Evolutionary conservation across 2,888 invertebrate species (phyloP).

Genomic region (Acleris cristana): DNA sequence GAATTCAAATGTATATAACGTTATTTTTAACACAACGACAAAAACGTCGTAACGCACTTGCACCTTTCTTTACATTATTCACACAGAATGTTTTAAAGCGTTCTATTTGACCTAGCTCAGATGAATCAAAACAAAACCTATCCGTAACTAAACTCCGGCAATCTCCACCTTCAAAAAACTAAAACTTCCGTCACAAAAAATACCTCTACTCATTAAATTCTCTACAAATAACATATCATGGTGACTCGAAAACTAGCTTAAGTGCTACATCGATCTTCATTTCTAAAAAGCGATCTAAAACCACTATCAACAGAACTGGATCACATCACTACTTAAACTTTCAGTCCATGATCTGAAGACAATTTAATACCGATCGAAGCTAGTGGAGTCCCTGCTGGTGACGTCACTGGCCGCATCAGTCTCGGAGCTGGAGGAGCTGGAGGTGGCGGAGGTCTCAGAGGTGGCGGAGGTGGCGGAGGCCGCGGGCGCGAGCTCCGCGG

Average conservation of each 20-base stretch:
- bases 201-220: not conserved
- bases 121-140: conserved; percentile 5
- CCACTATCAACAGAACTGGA: no score
- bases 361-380: conserved; percentile 70
- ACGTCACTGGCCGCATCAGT: conserved; percentile 75
- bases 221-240: not conserved
- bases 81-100: not conserved
- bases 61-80: not conserved
- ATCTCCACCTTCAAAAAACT: not conserved
- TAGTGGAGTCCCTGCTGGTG: conserved; percentile 75
- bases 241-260: no score
- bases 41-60: not conserved
- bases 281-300: no score
- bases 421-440: conserved; percentile 40
- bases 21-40: not conserved
- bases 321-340: no score
- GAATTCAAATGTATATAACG: not conserved
- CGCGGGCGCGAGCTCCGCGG: conserved; percentile 61
- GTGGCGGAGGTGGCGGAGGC: conserved; percentile 43
- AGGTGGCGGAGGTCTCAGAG: conserved; percentile 46
- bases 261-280: no score
- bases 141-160: not conserved
- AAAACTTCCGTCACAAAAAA: not conserved
- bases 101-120: conserved; percentile 23
- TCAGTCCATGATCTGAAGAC: no score